These are phyloP conservation scores for Sinohyriopsis cumingii DNA, from an alignment of 2,888 invertebrate genomes.

Conservation along the genomic window DNA sequence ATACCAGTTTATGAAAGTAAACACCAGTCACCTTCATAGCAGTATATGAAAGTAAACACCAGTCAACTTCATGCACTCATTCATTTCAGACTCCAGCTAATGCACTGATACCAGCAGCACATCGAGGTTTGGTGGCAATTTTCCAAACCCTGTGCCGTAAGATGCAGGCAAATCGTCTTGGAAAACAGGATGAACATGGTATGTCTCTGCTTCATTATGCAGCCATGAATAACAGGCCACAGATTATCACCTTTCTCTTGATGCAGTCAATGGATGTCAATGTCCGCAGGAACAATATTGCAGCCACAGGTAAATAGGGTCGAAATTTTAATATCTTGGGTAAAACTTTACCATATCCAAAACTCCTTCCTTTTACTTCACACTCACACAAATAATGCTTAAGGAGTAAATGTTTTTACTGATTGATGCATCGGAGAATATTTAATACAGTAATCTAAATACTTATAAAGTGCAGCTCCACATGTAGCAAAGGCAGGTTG, in stretches of 20 bases:
- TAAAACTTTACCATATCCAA: too few species aligned
- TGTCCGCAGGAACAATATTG: constrained; percentile 59
- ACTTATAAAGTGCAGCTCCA: too few species aligned
- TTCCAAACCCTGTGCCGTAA: constrained; percentile 67
- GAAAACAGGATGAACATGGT: constrained; percentile 70
- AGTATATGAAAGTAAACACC: neutral
- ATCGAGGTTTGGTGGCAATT: constrained; percentile 68
- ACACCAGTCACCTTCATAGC: too few species aligned
- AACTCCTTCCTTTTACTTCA: too few species aligned
- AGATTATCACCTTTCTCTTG: constrained; percentile 68
- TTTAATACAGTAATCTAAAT: too few species aligned
- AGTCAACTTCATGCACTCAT: neutral
- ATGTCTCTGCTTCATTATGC: constrained; percentile 69
- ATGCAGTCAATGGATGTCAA: constrained; percentile 70
- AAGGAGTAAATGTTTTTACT: too few species aligned
- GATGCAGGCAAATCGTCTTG: constrained; percentile 62
- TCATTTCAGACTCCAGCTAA: constrained; percentile 59
- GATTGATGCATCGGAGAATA: too few species aligned
- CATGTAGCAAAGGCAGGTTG: too few species aligned
- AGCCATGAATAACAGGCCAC: constrained; percentile 69
- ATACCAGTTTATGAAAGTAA: too few species aligned
- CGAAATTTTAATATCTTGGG: too few species aligned
- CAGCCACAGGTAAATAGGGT: constrained; percentile 58
- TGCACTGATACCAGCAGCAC: constrained; percentile 65
- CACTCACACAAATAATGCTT: too few species aligned